Evolutionary conservation across 2,888 invertebrate species (phyloP).

Genomic region (Schrankia costaestrigalis): DNA sequence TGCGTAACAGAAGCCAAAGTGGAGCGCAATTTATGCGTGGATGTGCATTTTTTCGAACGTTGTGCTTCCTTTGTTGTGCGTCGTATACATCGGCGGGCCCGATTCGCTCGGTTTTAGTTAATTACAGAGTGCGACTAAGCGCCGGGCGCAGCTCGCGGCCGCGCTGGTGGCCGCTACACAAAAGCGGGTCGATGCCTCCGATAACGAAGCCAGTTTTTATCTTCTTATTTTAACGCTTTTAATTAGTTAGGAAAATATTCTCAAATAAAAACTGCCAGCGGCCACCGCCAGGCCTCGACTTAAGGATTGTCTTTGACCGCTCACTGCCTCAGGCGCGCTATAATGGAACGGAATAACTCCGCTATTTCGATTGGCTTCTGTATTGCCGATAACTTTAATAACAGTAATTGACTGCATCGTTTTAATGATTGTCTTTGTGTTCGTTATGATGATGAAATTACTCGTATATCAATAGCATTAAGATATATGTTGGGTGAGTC

Average conservation of each 20-base stretch:
- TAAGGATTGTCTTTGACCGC: constrained; percentile 68
- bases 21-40: constrained; percentile 42
- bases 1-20: constrained; percentile 30
- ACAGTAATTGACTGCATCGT: constrained; percentile 52
- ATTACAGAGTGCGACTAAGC: constrained; percentile 69
- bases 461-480: too few relatives aligned
- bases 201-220: constrained; percentile 76
- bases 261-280: constrained; percentile 73
- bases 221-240: constrained; percentile 79
- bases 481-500: too few relatives aligned
- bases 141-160: constrained; percentile 47
- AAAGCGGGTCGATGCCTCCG: constrained; percentile 78
- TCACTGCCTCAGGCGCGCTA: constrained; percentile 55
- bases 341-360: constrained; percentile 60
- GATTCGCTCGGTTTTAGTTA: constrained; percentile 69
- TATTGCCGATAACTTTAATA: constrained; percentile 63
- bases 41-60: constrained; percentile 54
- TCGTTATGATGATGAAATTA: too few relatives aligned
- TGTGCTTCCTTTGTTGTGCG: constrained; percentile 55
- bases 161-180: constrained; percentile 71
- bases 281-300: constrained; percentile 52
- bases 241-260: constrained; percentile 81
- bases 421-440: constrained; percentile 50
- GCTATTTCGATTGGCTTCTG: constrained; percentile 69
- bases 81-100: constrained; percentile 38